Base-by-base conservation (phyloP, 2,797 vertebrate genomes). In the Rhodeus uyekii region DNA sequence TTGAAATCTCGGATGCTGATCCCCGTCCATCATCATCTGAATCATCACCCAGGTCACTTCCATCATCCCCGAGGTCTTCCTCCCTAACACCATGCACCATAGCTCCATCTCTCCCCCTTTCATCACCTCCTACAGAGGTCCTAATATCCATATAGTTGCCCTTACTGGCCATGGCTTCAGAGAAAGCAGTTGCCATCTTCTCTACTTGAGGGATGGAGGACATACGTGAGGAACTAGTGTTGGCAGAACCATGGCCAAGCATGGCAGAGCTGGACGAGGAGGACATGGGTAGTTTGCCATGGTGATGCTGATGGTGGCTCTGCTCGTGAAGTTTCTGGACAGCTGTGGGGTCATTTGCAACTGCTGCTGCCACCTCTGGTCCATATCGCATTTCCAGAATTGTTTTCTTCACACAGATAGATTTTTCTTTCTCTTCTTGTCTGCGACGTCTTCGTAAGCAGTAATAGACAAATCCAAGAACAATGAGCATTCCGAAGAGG, bases 341-440 rank as follows among this genome's bases (percentile, higher is more conserved):
- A 1, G 94, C 91, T 0, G 94, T 90, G n/a, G 93, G 93, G 88
- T 95, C 94, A 67, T 93, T 94, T 75, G 90, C 93, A n/a, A 92
- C 94, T 1, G 94, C 93, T 0, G 98, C 95, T 0, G 98, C 98
- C 83, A 97, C 96, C 58, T 99, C 97, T 0, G 97, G 96, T 9
- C 98, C 98, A 3, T 99, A 99, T 3, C 98, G 96, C 98, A 99
- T 99, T 93, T 99, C 98, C 79, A 99, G 89, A 71, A 99, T 99
- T 13, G 98, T 99, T 86, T 99, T 99, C 92, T 99, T 99, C 63
- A 98, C 98, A 29, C 96, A 99, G 86, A 98, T 95, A 0, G 97
- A 96, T 88, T 99, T 99, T 87, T 98, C 96, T 89, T 99, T 98
- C 86, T 99, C 98, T 81, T 99, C 97, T 60, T 96, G 96, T 93